Percentiles rank a stretch among this genome's conserved stretches.
These are phyloP conservation scores for Antechinus stuartii DNA, from an alignment of 2,113 vertebrate species.

Conservation along the genomic window DNA sequence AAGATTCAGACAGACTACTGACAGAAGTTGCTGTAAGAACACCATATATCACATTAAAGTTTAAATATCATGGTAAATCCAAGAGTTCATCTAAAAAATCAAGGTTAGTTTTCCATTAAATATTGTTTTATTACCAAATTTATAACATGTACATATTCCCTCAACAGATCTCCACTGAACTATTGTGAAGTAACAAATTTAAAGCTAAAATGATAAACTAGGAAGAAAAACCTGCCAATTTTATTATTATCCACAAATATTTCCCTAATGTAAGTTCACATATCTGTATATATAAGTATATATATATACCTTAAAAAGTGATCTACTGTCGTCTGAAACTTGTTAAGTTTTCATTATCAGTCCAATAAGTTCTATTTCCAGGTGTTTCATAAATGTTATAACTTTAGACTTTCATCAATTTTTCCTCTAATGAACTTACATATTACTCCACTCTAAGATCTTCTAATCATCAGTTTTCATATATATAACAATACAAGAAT, in stretches of 20 bases:
- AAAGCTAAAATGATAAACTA: not conserved
- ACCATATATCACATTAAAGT: conserved; percentile 43
- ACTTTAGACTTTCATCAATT: not conserved
- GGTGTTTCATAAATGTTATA: not conserved
- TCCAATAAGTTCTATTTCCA: not conserved
- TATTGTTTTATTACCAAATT: not conserved
- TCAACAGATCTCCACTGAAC: not conserved
- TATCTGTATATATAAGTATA: not conserved
- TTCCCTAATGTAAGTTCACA: not conserved
- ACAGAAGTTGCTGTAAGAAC: conserved; percentile 84
- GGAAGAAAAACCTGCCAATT: not conserved
- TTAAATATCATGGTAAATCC: not conserved
- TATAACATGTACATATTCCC: not conserved
- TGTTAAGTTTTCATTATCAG: not conserved
- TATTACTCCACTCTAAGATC: not conserved
- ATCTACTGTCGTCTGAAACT: not conserved
- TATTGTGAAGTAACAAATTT: not conserved
- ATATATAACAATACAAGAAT: not conserved
- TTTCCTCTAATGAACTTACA: not conserved
- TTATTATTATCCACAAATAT: not conserved
- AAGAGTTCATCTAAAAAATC: not conserved
- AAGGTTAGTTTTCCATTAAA: not conserved
- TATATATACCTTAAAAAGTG: not conserved
- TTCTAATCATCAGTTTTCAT: not conserved
- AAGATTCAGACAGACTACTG: conserved; percentile 87